A percentile compares a stretch with the other conserved stretches of the same genome.
phyloP scores from a whole-genome alignment of 2,797 vertebrate species.

The Manis crassicaudata region DNA sequence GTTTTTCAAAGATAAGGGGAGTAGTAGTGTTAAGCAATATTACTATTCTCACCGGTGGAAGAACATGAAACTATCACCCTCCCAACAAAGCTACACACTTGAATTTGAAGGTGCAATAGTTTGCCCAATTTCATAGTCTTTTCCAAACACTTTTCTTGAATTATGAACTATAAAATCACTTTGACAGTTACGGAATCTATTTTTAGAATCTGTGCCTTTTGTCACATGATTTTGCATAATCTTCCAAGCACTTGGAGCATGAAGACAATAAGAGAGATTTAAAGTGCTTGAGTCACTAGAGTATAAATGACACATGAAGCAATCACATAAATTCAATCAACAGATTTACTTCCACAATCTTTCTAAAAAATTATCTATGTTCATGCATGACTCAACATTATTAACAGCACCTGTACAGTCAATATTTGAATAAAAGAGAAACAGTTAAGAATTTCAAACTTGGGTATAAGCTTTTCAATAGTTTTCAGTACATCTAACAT shows the following conservation, averaged over 20 bases:
- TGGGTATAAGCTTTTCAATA: neutral
- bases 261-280: slow-evolving; percentile 66
- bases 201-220: slow-evolving; percentile 62
- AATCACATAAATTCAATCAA: slow-evolving; percentile 76
- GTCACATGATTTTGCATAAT: slow-evolving; percentile 76
- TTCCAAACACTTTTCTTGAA: slow-evolving; percentile 1
- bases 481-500: neutral
- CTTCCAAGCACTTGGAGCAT: slow-evolving; percentile 61
- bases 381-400: slow-evolving; percentile 25
- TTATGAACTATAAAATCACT: slow-evolving; percentile 66
- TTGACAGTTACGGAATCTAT: slow-evolving; percentile 57
- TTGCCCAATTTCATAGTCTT: slow-evolving; percentile 46
- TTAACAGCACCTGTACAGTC: neutral
- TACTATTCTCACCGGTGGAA: neutral
- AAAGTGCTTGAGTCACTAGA: slow-evolving; percentile 68
- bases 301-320: slow-evolving; percentile 61
- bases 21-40: neutral
- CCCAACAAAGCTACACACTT: slow-evolving; percentile 16
- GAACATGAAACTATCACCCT: slow-evolving; percentile 48
- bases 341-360: slow-evolving; percentile 59
- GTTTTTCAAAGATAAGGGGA: slow-evolving; percentile 67
- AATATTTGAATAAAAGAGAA: slow-evolving; percentile 47
- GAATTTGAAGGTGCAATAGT: slow-evolving; percentile 46
- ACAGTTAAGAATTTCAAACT: slow-evolving; percentile 18
- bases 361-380: neutral